Evolutionary conservation across 2,888 invertebrate genomes (phyloP), one percentile per base, ranked within the genome.

Genomic region (Drosophila barbarae): DNA sequence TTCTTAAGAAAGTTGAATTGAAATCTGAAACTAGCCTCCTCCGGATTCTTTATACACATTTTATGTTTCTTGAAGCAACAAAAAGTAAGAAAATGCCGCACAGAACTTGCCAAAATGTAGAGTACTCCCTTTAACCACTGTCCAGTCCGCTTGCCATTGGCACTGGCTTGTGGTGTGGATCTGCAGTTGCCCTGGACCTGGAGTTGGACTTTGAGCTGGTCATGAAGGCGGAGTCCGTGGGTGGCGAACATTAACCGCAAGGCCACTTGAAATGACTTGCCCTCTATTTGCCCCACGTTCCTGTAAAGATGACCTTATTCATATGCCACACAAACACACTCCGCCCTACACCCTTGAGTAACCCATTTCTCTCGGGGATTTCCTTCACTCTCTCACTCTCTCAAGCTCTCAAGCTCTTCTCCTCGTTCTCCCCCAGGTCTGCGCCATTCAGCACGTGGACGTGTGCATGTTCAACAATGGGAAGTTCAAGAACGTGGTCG

Each of bases 381-480:
- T 3, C 30, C 28, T 15, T 2, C 10, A 30, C 12, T 46, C 18
- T 1, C 18, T 2, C 10, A 30, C 12, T 46, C 18, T 1, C 18
- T 18, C 18, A 18, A 18, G 18, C 18, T 18, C 18, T 18, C 3
- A 18, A 28, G 5, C 38, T 5, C 1, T 3, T 23, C 7, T 23
- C 7, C 7, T 15, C 6, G 13, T 47, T 38, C 8, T 8, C 9
- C 28, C 12, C 15, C 90, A 96, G 96, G 93, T 95, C 6, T 92
- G 95, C 85, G 93, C 96, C 59, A 94, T 96, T 3, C 96, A 97
- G 87, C 95, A 96, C 88, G 96, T 96, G 26, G 96, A 96, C 87
- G 97, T 98, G 1, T 96, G 96, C 89, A 96, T 98, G 95, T 96
- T 97, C 90, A 97, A 96, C 74, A 96, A 96, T 85, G 96, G 96